Evolutionary conservation across 2,797 vertebrate species (phyloP).

Genomic region (Anisognathus igniventris): DNA sequence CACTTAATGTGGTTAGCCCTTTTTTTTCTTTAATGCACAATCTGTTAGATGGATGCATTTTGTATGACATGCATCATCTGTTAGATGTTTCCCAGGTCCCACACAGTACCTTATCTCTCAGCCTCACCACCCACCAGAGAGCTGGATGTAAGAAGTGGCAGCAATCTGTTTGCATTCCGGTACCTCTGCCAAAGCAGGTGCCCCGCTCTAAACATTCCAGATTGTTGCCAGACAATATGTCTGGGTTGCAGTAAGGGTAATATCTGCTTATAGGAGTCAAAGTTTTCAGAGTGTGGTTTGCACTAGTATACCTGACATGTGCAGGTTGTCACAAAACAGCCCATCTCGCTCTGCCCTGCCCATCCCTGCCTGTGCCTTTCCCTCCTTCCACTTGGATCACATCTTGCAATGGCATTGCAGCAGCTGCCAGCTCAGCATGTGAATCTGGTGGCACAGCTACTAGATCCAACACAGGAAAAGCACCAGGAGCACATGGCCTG

Average conservation of each 20-base stretch:
- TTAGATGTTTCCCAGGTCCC: background rate
- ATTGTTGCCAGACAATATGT: background rate
- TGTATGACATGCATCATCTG: background rate
- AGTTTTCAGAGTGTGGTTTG: background rate
- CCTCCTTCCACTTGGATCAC: background rate
- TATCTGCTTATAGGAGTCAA: background rate
- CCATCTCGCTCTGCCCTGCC: accelerated
- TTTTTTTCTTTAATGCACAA: background rate
- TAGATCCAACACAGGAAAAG: background rate
- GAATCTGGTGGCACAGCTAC: background rate
- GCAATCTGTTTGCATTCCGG: background rate
- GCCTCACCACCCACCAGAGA: background rate
- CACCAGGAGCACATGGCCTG: accelerated
- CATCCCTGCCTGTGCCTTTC: background rate
- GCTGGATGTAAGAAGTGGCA: background rate
- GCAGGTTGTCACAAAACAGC: background rate
- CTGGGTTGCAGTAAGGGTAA: background rate
- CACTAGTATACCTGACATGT: accelerated
- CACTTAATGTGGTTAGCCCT: background rate
- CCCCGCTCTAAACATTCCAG: background rate
- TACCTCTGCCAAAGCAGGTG: background rate
- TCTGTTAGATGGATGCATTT: background rate
- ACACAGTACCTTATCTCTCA: background rate
- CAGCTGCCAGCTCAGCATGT: background rate
- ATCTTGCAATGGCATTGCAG: background rate